Evolutionary conservation across 2,888 invertebrate species (phyloP).

Genomic region (Dasypolia templi): DNA sequence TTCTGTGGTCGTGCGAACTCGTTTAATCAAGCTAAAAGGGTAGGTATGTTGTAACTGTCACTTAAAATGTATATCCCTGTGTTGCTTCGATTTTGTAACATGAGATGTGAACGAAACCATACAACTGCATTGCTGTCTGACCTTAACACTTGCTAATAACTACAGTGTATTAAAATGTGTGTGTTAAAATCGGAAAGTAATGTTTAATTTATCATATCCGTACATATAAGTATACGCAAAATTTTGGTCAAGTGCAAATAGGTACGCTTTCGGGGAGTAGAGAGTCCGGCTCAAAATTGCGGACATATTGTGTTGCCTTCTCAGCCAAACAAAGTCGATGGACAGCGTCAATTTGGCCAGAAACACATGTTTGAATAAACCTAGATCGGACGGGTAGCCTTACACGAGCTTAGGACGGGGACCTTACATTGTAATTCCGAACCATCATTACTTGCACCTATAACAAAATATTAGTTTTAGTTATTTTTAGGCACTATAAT

Average conservation of each 20-base stretch:
- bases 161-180: not conserved
- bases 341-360: not conserved
- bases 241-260: not conserved
- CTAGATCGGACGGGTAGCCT: no score
- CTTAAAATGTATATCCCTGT: not conserved
- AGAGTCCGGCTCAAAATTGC: not conserved
- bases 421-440: no score
- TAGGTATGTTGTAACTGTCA: not conserved
- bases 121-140: conserved; percentile 2
- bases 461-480: no score
- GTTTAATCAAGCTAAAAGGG: conserved; percentile 13
- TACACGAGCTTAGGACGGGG: no score
- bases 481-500: no score
- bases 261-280: not conserved
- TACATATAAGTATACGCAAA: no score
- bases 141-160: not conserved
- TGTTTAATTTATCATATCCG: not conserved
- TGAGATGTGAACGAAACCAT: conserved; percentile 17
- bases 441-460: no score
- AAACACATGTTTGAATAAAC: no score
- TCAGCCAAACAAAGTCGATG: not conserved
- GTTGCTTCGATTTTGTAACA: conserved; percentile 22
- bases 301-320: not conserved
- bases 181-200: not conserved
- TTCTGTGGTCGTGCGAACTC: not conserved